Percentiles rank a stretch among this genome's conserved stretches.
phyloP scores from a whole-genome alignment of 2,888 invertebrate species.

The Alloplasta piceator region DNA sequence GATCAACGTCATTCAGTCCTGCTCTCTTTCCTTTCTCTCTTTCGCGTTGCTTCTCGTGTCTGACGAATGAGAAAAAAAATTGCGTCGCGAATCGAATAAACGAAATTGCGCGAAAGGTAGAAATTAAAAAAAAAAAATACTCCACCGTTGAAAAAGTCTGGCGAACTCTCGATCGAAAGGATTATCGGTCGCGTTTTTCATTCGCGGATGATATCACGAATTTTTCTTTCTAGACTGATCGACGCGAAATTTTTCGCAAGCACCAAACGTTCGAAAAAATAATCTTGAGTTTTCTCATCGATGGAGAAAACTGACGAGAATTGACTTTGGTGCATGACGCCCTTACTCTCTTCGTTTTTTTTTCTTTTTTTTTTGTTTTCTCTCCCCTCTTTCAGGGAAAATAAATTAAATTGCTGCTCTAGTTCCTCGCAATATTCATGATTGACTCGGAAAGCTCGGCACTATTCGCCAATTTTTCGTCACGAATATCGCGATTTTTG shows the following conservation, averaged over 20 bases:
- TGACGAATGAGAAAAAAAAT: neutral
- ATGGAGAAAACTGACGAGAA: slow-evolving; percentile 74
- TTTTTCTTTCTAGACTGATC: slow-evolving; percentile 4
- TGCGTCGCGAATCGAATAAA: neutral
- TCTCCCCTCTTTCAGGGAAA: slow-evolving; percentile 21
- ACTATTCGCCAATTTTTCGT: neutral
- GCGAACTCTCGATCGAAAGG: no score
- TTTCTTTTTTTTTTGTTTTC: slow-evolving; percentile 5
- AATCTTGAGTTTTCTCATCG: slow-evolving; percentile 53
- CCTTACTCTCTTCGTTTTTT: neutral
- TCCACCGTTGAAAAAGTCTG: neutral
- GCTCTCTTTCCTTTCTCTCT: slow-evolving; percentile 31
- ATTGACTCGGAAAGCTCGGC: slow-evolving; percentile 30
- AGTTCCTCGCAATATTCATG: slow-evolving; percentile 17
- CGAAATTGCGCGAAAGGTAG: neutral
- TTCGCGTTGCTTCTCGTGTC: neutral
- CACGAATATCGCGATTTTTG: neutral
- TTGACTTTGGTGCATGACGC: slow-evolving; percentile 75
- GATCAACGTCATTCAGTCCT: slow-evolving; percentile 54
- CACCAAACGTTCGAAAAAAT: slow-evolving; percentile 69
- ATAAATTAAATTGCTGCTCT: slow-evolving; percentile 62
- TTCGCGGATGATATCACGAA: slow-evolving; percentile 5
- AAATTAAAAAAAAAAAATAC: slow-evolving; percentile 13
- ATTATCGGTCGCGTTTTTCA: no score
- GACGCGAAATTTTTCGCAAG: slow-evolving; percentile 26